These are phyloP conservation scores for Tragulus kanchil DNA, from an alignment of 2,113 vertebrate species.

Conservation along the genomic window DNA sequence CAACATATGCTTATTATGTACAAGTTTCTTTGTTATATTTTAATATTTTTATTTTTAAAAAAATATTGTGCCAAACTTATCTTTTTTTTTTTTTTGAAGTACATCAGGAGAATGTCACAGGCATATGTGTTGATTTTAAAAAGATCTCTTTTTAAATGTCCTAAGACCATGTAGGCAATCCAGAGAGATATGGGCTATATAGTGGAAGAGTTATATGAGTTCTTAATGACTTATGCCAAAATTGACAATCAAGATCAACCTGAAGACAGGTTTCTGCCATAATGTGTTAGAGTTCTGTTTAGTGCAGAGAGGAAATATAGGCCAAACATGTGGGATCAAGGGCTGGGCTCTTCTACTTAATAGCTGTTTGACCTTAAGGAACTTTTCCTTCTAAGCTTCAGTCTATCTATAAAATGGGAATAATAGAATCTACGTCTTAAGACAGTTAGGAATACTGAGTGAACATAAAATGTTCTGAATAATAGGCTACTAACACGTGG, in stretches of 20 bases:
- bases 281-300: neutral
- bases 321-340: neutral
- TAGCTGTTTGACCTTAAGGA: neutral
- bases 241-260: neutral
- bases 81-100: neutral
- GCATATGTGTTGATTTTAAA: slow-evolving; percentile 40
- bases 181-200: neutral
- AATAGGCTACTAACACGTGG: neutral
- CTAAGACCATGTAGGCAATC: neutral
- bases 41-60: neutral
- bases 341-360: neutral
- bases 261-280: neutral
- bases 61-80: neutral
- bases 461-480: neutral
- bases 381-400: neutral
- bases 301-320: neutral
- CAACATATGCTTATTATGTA: neutral
- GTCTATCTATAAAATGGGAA: neutral
- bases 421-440: neutral
- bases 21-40: neutral
- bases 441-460: neutral
- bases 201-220: neutral
- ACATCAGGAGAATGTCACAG: neutral
- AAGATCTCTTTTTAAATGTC: neutral
- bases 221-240: neutral